These are phyloP conservation scores for Sebastes itinus DNA, from an alignment of 2,797 vertebrate species.

Conservation along the genomic window DNA sequence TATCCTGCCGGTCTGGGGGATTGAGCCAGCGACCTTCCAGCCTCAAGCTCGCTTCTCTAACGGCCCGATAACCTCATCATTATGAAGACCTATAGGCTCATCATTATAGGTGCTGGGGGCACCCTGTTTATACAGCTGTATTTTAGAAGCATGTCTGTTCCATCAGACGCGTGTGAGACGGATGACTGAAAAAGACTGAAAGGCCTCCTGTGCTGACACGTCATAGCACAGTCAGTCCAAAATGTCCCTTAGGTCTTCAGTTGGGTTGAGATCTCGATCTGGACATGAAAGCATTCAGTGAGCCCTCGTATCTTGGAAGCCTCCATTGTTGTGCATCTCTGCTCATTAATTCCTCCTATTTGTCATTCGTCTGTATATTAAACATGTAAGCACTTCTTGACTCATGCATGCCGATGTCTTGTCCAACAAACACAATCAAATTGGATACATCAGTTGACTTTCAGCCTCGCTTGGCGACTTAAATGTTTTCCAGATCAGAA, in stretches of 20 bases:
- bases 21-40: too few species aligned
- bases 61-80: too few species aligned
- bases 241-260: background rate
- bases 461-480: background rate
- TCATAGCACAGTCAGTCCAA: background rate
- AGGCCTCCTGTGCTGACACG: background rate
- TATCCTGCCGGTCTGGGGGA: too few species aligned
- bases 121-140: background rate
- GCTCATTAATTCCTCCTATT: background rate
- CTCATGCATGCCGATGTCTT: conserved; percentile 4
- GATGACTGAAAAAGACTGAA: background rate
- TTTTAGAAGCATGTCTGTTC: background rate
- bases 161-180: background rate
- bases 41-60: too few species aligned
- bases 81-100: background rate
- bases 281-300: background rate
- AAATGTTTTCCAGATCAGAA: background rate
- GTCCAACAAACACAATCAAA: conserved; percentile 9
- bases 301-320: background rate
- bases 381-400: background rate
- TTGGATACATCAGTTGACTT: background rate
- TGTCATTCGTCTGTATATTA: too few species aligned
- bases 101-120: background rate
- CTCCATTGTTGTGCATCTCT: background rate
- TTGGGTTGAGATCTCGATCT: background rate